Evolutionary conservation across 2,888 invertebrate species (phyloP), one percentile per base, ranked within the genome.

Genomic region (Alcis repandata): DNA sequence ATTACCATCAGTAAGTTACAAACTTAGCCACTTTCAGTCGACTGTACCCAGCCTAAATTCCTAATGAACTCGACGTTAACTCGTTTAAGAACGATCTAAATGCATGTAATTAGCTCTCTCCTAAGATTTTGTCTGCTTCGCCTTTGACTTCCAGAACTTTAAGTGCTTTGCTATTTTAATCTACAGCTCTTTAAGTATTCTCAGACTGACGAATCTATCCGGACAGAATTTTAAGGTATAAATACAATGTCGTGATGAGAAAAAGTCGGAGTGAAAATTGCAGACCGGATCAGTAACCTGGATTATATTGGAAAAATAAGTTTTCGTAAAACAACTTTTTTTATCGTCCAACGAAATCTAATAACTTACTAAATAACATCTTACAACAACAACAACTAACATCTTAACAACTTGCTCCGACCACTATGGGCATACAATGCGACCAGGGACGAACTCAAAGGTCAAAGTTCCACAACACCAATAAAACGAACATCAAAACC

Each of bases 21-120:
- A 79, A 77, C 76, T 78, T 76, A 71, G 61, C 74, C 68, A 74
- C 71, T 77, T 74, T 62, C 67, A 65, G 61, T 64, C 56, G 59
- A 63, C 63, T 72, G 60, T 66, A 57, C 65, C 22, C 57, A 58
- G 72, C 73, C 68, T 72, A 70, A 73, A 77, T 78, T 75, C 69
- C 67, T 73, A 76, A 77, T 70, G 63, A 71, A 76, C 73, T 73
- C 68, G 67, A 63, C 73, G 59, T 72, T 63, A 67, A 68, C 69
- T 70, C 45, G 63, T 63, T 67, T 68, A 59, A 59, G 54, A 41
- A 60, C 62, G 22, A 62, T 72, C 59, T 67, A 62, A 70, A 68
- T 69, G 69, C 69, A 61, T 66, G 69, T 73, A 75, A 76, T 74
- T 74, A 72, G 63, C 57, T 63, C 60, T 61, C 32, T 49, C 9